These are phyloP conservation scores for Phorcus lineatus DNA, from an alignment of 2,888 invertebrate genomes.

Conservation along the genomic window DNA sequence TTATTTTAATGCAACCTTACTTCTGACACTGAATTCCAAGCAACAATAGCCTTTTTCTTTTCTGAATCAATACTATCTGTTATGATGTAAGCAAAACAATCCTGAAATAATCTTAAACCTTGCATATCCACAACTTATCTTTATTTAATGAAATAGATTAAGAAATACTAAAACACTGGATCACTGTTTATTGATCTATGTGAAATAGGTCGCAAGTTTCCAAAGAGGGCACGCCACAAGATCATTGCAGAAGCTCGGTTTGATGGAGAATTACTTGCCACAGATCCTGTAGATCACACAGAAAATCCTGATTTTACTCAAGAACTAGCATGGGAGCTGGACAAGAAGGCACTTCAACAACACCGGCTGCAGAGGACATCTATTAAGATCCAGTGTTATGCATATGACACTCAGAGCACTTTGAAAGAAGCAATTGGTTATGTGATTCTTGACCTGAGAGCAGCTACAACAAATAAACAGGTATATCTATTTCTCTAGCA, in stretches of 20 bases:
- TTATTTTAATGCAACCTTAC: too few species aligned
- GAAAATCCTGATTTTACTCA: conserved; percentile 75
- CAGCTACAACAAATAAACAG: conserved; percentile 71
- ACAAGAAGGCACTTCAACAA: conserved; percentile 75
- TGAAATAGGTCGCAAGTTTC: conserved; percentile 74
- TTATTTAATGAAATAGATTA: neutral
- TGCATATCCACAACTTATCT: neutral
- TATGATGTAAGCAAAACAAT: neutral
- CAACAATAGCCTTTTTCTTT: too few species aligned
- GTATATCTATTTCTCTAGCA: conserved; percentile 37
- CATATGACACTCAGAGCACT: conserved; percentile 67
- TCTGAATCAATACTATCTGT: too few species aligned
- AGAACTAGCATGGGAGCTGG: conserved; percentile 77
- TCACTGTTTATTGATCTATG: neutral
- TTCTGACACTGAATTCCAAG: too few species aligned
- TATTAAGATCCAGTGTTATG: conserved; percentile 76
- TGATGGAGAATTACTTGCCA: conserved; percentile 76
- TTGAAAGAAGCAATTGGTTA: conserved; percentile 75
- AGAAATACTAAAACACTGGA: neutral
- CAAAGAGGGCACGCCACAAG: conserved; percentile 70
- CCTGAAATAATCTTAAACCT: neutral
- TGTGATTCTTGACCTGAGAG: conserved; percentile 75
- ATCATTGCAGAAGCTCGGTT: conserved; percentile 76
- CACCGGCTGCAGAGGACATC: conserved; percentile 76
- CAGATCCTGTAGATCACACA: conserved; percentile 75